Evolutionary conservation across 2,113 vertebrate genomes (phyloP), one percentile per base, ranked within the genome.

Genomic region (Prolemur simus): DNA sequence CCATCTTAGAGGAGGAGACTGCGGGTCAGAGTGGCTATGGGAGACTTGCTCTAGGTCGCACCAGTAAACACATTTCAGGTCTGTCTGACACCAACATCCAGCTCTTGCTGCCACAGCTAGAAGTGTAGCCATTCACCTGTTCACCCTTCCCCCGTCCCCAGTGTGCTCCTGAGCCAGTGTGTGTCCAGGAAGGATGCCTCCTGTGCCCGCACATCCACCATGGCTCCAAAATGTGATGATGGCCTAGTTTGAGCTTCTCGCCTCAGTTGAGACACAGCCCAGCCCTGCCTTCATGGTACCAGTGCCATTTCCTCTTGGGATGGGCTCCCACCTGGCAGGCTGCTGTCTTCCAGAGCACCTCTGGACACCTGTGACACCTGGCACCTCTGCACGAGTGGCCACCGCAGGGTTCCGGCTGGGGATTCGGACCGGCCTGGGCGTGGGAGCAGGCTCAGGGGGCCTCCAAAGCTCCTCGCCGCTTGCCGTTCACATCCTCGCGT

Each of bases 401-500:
- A 0, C 29, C 1, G 0, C 25, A 11, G 32, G 29, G 12, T 18
- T 10, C 39, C 0, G 4, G 32, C 5, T 0, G 64, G 56, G 34
- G 37, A 45, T 42, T 0, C 1, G 1, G 49, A 18, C 8, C 5
- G 34, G 54, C 27, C 58, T 77, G 37, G 32, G 64, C 6, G 10
- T 9, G 32, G n/a, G 1, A 0, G 66, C 52, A 0, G 10, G 17
- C 7, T 71, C 6, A 0, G 63, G 13, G 1, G 1, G 49, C n/a
- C 66, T 15, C 76, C 0, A 0, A 20, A 0, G 13, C 6, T 4
- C 13, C 20, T 81, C 1, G 1, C 18, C 32, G 5, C n/a, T 21
- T 1, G 23, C 49, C 5, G 1, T 17, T 4, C 39, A 2, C 34
- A 15, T 29, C 27, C 27, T 18, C 13, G 8, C 0, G 37, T 10